Conservation (phyloP, 2,113 vertebrate species). For the Entelurus aequoreus region DNA sequence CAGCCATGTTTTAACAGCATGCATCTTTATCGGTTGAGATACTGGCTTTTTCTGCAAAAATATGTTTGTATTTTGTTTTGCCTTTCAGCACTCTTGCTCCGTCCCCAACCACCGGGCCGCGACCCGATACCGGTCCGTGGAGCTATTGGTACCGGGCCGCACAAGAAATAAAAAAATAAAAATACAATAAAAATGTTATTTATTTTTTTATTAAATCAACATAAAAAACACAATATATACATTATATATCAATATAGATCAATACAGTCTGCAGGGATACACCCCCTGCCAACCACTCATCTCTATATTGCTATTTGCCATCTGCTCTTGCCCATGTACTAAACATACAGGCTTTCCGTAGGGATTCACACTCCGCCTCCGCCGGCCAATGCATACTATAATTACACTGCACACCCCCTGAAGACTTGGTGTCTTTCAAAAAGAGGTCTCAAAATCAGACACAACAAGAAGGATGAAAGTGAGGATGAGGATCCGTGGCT, state of each 20-base stretch:
- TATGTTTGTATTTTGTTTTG: not conserved
- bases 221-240: too few relatives aligned
- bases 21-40: slow-evolving; percentile 7
- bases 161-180: too few relatives aligned
- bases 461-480: not conserved
- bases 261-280: too few relatives aligned
- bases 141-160: too few relatives aligned
- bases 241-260: too few relatives aligned
- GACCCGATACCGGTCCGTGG: too few relatives aligned
- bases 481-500: too few relatives aligned
- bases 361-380: slow-evolving; percentile 18
- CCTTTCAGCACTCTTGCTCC: not conserved
- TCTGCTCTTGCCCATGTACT: slow-evolving; percentile 16
- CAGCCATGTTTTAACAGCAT: slow-evolving; percentile 32
- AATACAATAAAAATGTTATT: too few relatives aligned
- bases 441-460: not conserved
- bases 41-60: not conserved
- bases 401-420: slow-evolving; percentile 1
- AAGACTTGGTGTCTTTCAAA: slow-evolving; percentile 1
- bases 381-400: slow-evolving; percentile 7
- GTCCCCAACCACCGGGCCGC: too few relatives aligned
- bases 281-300: slow-evolving; percentile 4
- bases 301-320: slow-evolving; percentile 14
- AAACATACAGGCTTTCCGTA: slow-evolving; percentile 2
- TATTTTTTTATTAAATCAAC: too few relatives aligned